These are phyloP conservation scores for Acipenser oxyrinchus DNA, from an alignment of 2,797 vertebrate genomes.

Conservation along the genomic window DNA sequence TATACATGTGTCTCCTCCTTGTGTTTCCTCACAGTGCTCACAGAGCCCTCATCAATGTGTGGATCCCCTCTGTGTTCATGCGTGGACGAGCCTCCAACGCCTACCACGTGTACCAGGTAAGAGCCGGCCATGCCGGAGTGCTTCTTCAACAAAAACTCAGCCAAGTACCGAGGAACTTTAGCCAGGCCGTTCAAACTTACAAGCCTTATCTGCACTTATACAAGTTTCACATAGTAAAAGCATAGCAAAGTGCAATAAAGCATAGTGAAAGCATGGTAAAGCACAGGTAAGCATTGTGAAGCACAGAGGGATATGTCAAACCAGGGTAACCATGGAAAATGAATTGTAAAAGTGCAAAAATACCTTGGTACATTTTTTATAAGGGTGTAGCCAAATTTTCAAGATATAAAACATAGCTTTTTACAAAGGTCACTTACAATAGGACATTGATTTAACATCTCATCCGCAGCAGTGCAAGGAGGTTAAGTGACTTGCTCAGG, in stretches of 20 bases:
- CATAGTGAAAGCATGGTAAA: too few relatives aligned
- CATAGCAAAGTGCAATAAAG: not conserved
- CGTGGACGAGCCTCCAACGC: conserved; percentile 86
- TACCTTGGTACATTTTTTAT: too few relatives aligned
- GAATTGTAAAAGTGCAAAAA: too few relatives aligned
- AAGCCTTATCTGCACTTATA: not conserved
- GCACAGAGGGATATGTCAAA: too few relatives aligned
- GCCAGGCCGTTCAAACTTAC: not conserved
- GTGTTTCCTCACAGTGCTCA: conserved; percentile 69
- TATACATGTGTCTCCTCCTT: conserved; percentile 15
- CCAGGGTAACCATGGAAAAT: too few relatives aligned
- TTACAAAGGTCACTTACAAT: too few relatives aligned
- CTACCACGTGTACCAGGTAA: conserved; percentile 95
- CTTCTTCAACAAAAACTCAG: too few relatives aligned
- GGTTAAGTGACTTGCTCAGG: too few relatives aligned
- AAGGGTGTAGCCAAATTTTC: not conserved
- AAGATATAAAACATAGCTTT: too few relatives aligned
- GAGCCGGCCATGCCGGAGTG: not conserved
- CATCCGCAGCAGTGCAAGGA: too few relatives aligned
- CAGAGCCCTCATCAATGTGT: conserved; percentile 94
- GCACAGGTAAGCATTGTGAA: too few relatives aligned
- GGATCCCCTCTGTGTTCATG: conserved; percentile 97
- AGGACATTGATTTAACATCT: too few relatives aligned
- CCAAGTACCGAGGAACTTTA: not conserved
- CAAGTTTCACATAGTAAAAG: not conserved